A percentile compares a stretch with the other conserved stretches of the same genome.
Evolutionary conservation across 2,113 vertebrate species (phyloP).

Genomic region (Raphicerus campestris): DNA sequence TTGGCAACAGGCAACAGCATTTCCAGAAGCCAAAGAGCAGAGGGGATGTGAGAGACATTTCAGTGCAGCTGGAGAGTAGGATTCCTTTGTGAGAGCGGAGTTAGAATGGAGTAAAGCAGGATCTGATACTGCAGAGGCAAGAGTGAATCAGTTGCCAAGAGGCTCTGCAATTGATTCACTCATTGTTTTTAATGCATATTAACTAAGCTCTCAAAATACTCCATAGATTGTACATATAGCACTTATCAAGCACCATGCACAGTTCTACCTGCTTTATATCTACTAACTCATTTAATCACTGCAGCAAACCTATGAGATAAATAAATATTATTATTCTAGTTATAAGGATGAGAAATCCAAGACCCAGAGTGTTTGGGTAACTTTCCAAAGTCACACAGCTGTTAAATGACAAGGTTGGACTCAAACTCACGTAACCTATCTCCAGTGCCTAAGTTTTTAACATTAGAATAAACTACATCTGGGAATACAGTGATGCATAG

Average conservation of each 20-base stretch:
- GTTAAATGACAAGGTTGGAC: not conserved
- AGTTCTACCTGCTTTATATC: not conserved
- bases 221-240: not conserved
- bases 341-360: not conserved
- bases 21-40: not conserved
- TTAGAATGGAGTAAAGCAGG: not conserved
- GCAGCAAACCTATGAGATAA: not conserved
- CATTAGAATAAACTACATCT: not conserved
- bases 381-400: not conserved
- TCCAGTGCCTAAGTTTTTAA: not conserved
- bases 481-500: not conserved
- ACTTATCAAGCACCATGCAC: not conserved
- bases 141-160: not conserved
- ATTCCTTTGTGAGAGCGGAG: not conserved
- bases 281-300: not conserved
- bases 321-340: not conserved
- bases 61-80: not conserved
- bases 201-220: not conserved
- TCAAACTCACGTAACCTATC: not conserved
- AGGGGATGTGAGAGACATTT: not conserved
- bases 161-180: not conserved
- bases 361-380: not conserved
- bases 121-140: not conserved
- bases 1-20: not conserved
- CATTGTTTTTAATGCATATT: not conserved